These are phyloP conservation scores for Danaus plexippus DNA, from an alignment of 1,140 invertebrate species.

Conservation along the genomic window DNA sequence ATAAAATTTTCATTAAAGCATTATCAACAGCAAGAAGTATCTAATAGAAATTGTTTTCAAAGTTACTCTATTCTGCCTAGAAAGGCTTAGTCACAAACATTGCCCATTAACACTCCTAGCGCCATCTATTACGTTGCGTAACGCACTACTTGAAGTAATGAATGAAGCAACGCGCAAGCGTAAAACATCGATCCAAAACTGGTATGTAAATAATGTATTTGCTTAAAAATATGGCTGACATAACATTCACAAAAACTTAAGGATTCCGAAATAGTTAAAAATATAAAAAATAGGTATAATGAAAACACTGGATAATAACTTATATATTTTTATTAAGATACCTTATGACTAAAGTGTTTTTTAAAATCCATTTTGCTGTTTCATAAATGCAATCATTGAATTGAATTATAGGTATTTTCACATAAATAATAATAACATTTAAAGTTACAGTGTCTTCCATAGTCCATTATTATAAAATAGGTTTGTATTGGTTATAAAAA, in stretches of 20 bases:
- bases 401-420: no score
- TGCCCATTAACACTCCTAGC: constrained; percentile 14
- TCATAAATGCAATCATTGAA: no score
- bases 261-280: no score
- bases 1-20: no score
- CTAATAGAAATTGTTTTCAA: no score
- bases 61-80: not conserved
- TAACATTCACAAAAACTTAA: not conserved
- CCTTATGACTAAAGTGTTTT: no score
- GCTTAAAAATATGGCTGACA: constrained; percentile 18
- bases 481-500: constrained; percentile 6
- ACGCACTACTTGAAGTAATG: constrained; percentile 28
- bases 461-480: constrained; percentile 10
- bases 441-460: not conserved
- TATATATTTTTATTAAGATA: no score
- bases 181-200: constrained; percentile 46
- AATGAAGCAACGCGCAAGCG: constrained; percentile 48
- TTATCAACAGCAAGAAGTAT: no score
- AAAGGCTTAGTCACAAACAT: constrained; percentile 11
- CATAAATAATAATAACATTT: no score
- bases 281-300: no score
- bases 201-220: constrained; percentile 49
- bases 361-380: no score
- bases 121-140: constrained; percentile 35
- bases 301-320: no score